These are phyloP conservation scores for Eupithecia abbreviata DNA, from an alignment of 2,888 invertebrate genomes.

Conservation along the genomic window DNA sequence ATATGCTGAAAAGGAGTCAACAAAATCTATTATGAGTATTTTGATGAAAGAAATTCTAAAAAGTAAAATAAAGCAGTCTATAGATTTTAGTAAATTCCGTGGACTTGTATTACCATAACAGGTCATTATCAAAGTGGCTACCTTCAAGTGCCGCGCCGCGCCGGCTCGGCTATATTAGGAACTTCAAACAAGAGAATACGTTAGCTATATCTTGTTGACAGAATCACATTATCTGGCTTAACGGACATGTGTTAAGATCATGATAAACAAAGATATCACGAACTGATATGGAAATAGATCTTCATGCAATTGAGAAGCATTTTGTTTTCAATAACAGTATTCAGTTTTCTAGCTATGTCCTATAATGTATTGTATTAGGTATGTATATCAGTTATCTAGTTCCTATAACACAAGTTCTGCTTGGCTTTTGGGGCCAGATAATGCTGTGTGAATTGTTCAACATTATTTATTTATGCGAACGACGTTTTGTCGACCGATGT, in stretches of 20 bases:
- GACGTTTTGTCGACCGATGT: too few relatives aligned
- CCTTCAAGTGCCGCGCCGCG: constrained; percentile 19
- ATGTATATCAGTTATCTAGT: too few relatives aligned
- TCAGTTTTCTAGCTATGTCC: not conserved
- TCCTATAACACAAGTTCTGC: too few relatives aligned
- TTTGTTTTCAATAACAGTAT: not conserved
- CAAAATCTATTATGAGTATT: not conserved
- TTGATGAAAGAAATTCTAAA: not conserved
- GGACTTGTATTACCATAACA: not conserved
- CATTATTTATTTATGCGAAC: too few relatives aligned
- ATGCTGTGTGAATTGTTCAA: too few relatives aligned
- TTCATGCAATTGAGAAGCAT: constrained; percentile 9
- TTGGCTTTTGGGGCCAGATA: too few relatives aligned
- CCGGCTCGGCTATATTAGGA: constrained; percentile 44
- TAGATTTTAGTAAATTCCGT: not conserved
- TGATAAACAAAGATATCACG: constrained; percentile 36
- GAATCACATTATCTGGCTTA: constrained; percentile 32
- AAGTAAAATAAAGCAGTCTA: not conserved
- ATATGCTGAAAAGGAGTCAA: not conserved
- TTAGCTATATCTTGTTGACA: constrained; percentile 38
- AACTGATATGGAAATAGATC: constrained; percentile 32
- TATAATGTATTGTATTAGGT: too few relatives aligned
- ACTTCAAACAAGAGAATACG: constrained; percentile 41
- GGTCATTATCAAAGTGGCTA: constrained; percentile 22
- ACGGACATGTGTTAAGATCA: constrained; percentile 35